Evolutionary conservation across 1,140 invertebrate species (phyloP).

Genomic region (Magallana angulata): DNA sequence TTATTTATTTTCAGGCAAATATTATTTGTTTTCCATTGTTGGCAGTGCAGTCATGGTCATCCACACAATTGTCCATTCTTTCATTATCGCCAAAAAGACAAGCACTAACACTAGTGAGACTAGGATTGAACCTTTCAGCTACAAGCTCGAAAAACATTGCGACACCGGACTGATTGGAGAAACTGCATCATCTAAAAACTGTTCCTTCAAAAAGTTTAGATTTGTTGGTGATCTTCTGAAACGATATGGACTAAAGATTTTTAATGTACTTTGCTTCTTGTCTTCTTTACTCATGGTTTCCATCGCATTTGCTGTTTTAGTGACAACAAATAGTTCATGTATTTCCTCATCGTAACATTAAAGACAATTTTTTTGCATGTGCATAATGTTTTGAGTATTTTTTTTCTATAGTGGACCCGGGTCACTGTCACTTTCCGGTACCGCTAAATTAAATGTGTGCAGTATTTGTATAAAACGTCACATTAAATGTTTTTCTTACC

Average conservation of each 20-base stretch:
- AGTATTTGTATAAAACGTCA: too few species aligned
- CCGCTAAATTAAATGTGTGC: too few species aligned
- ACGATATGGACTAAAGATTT: neutral
- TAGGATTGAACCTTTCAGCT: neutral
- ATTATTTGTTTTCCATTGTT: constrained; percentile 3
- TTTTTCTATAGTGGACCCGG: too few species aligned
- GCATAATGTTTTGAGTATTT: too few species aligned
- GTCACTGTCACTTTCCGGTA: too few species aligned
- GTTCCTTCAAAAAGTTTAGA: neutral
- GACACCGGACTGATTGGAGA: neutral
- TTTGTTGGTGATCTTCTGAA: neutral
- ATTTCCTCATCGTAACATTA: too few species aligned
- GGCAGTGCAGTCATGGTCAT: constrained; percentile 5
- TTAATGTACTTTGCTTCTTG: neutral
- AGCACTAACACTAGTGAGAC: neutral
- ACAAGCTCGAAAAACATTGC: neutral
- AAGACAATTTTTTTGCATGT: too few species aligned
- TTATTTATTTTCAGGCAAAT: neutral
- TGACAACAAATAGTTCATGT: neutral
- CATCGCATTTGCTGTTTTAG: neutral
- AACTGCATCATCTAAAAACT: neutral
- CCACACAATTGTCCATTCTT: neutral
- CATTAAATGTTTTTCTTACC: too few species aligned
- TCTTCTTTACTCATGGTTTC: neutral
- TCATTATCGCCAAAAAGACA: neutral